These are phyloP conservation scores for Rhabdomys dilectus DNA, from an alignment of 2,113 vertebrate species.

Conservation along the genomic window DNA sequence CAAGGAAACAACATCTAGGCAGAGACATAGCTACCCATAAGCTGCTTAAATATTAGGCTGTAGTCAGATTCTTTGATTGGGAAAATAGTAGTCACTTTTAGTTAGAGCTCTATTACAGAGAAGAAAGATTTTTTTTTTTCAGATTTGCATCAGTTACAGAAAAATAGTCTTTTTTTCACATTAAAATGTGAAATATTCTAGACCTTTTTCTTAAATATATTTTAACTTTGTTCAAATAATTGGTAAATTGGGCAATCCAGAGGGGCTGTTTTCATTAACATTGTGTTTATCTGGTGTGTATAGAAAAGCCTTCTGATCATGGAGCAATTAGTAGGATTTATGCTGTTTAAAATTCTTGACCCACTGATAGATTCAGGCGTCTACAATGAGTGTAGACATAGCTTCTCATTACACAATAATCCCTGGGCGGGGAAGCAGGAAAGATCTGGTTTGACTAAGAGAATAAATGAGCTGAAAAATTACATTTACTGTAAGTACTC, in stretches of 20 bases:
- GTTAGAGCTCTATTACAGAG: neutral
- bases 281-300: neutral
- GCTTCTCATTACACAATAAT: constrained; percentile 25
- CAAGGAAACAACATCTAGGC: neutral
- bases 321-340: neutral
- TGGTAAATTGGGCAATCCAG: neutral
- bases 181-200: neutral
- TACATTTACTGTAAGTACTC: neutral
- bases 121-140: constrained; percentile 13
- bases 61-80: neutral
- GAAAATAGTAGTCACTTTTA: neutral
- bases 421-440: neutral
- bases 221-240: constrained; percentile 15
- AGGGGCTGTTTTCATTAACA: constrained; percentile 3
- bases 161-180: neutral
- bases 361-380: neutral
- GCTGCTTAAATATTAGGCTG: neutral
- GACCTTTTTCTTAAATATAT: neutral
- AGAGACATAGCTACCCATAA: neutral
- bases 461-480: constrained; percentile 43
- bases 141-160: neutral
- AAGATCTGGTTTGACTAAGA: neutral
- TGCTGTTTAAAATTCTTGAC: neutral
- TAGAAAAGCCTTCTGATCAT: neutral
- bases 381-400: neutral